Evolutionary conservation across 2,113 vertebrate species (phyloP), one percentile per base, ranked within the genome.

Genomic region (Phaethon lepturus): DNA sequence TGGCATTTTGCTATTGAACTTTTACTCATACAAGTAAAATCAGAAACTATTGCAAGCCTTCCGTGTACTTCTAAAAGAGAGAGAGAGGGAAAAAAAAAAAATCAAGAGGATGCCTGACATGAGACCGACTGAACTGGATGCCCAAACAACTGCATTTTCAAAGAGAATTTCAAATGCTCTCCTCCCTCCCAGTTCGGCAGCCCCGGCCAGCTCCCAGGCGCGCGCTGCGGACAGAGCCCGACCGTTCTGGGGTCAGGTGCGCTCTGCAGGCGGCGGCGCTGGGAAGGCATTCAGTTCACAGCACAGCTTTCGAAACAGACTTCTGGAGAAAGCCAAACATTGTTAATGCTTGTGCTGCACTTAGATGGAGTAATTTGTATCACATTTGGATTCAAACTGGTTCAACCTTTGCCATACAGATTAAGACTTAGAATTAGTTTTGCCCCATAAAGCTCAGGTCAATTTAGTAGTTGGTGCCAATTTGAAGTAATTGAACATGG

Each of bases 161-260:
- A 35, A 71, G 31, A 44, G 38, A 66, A 78, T 78, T 88, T 60
- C 14, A 20, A 17, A 52, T 23, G 18, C 13, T 77, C 8, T 55
- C 25, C 17, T 84, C 31, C 73, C n/a, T 85, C 71, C 42, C 62
- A 45, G 11, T 53, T 44, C 8, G 15, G 9, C 56, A 47, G 50
- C 13, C 52, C 7, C 7, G 7, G 44, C 23, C 69, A 68, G 45
- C 47, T 78, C 45, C 55, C n/a, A 47, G 55, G 14, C 0, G 0
- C 1, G n/a, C 0, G 3, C 12, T 62, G 31, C 3, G 3, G 69
- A 17, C 7, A 44, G 5, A 81, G 29, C 59, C 44, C 8, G 1
- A 5, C 17, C 60, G 17, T 40, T 22, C 24, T 23, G 47, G 38
- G 24, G 7, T 28, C 66, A 69, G 49, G 55, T 15, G 22, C 31